Conservation (phyloP, 2,888 invertebrate species). For the Acrobasis consociella region DNA sequence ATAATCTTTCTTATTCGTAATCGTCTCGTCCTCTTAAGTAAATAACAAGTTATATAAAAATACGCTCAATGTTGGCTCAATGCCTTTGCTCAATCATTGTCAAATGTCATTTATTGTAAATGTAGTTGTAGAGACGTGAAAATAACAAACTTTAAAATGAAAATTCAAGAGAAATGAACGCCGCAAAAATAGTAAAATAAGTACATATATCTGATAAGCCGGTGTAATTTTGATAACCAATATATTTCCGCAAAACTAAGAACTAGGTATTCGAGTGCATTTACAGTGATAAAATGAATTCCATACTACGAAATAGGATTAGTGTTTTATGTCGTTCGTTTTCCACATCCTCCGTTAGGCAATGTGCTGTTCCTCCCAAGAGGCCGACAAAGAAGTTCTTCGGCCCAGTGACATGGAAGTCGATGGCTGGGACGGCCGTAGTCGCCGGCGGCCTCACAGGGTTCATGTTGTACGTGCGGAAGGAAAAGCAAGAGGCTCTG, state of each 20-base stretch:
- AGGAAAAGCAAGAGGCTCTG: constrained; percentile 89
- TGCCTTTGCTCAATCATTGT: too few relatives aligned
- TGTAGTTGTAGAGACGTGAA: too few relatives aligned
- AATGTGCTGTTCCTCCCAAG: constrained; percentile 63
- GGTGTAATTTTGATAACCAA: neutral
- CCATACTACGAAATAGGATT: constrained; percentile 52
- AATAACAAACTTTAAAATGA: too few relatives aligned
- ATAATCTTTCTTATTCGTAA: too few relatives aligned
- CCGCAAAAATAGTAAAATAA: too few relatives aligned
- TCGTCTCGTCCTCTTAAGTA: too few relatives aligned
- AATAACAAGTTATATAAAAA: too few relatives aligned
- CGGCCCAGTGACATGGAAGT: constrained; percentile 92
- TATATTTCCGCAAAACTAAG: neutral
- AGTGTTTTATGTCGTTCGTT: constrained; percentile 52
- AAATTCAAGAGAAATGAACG: too few relatives aligned
- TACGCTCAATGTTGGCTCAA: too few relatives aligned
- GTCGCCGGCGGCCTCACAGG: constrained; percentile 86
- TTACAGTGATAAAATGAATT: constrained; percentile 56
- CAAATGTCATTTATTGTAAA: too few relatives aligned
- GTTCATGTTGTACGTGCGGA: constrained; percentile 90
- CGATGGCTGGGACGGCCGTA: constrained; percentile 85
- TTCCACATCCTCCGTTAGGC: constrained; percentile 57
- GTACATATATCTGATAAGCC: constrained; percentile 30
- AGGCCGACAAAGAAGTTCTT: constrained; percentile 53
- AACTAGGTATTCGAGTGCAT: neutral